A percentile compares a stretch with the other conserved stretches of the same genome.
Conservation (phyloP, 1,140 invertebrate genomes). For the Pogonus chalceus region DNA sequence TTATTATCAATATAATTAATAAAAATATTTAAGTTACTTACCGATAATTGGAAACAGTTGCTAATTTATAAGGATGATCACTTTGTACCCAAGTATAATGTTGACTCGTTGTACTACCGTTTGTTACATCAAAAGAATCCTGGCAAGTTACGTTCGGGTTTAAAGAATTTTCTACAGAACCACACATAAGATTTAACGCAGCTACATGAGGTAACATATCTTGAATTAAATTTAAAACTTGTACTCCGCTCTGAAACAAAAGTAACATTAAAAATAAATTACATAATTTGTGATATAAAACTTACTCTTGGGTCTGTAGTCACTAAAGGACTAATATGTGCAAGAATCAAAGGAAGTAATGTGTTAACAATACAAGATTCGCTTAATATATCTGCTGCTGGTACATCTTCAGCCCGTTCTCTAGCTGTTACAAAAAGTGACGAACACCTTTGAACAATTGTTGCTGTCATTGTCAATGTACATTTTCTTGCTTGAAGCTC, state of each 20-base stretch:
- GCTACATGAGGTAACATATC: constrained; percentile 84
- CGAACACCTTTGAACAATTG: constrained; percentile 61
- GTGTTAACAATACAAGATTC: constrained; percentile 52
- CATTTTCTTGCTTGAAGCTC: constrained; percentile 64
- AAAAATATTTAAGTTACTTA: constrained; percentile 28
- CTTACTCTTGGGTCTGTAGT: constrained; percentile 70
- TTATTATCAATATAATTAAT: neutral
- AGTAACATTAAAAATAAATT: constrained; percentile 8
- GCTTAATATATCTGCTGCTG: constrained; percentile 44
- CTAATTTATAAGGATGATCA: constrained; percentile 92
- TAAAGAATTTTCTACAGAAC: constrained; percentile 34
- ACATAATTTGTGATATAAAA: too few species aligned
- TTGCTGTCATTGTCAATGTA: constrained; percentile 57
- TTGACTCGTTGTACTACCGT: constrained; percentile 55
- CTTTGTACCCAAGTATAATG: constrained; percentile 91
- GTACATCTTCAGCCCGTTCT: constrained; percentile 45
- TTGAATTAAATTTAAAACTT: constrained; percentile 82
- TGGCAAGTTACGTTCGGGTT: constrained; percentile 14
- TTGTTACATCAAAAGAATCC: constrained; percentile 3
- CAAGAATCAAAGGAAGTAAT: constrained; percentile 66
- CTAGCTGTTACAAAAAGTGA: constrained; percentile 61
- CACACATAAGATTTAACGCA: constrained; percentile 62
- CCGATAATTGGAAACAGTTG: constrained; percentile 78
- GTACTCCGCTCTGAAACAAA: constrained; percentile 71
- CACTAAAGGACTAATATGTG: constrained; percentile 70